These are phyloP conservation scores for Luehdorfia chinensis DNA, from an alignment of 1,140 invertebrate species.

Conservation along the genomic window DNA sequence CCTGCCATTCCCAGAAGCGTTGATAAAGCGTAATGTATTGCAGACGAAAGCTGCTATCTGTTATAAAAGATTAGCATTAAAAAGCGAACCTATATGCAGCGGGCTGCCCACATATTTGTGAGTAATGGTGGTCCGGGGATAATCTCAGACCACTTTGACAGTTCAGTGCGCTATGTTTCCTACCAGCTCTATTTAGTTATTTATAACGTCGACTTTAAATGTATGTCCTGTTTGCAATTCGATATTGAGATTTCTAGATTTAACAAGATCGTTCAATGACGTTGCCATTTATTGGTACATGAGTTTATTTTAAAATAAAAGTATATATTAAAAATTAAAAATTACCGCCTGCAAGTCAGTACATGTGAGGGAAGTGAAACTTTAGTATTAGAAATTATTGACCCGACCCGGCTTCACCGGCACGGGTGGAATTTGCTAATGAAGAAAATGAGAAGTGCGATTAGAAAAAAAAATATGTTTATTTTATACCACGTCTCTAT, in stretches of 20 bases:
- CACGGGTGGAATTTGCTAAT: no score
- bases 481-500: no score
- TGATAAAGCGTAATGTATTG: constrained; percentile 31
- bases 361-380: no score
- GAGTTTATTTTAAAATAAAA: no score
- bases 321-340: no score
- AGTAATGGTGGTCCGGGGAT: constrained; percentile 24
- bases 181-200: constrained; percentile 4
- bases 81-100: constrained; percentile 21
- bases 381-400: no score
- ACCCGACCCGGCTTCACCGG: no score
- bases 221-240: not conserved
- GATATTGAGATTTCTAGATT: constrained; percentile 9
- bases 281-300: no score
- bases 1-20: constrained; percentile 23
- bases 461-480: no score
- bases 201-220: not conserved
- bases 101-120: constrained; percentile 24
- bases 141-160: constrained; percentile 26
- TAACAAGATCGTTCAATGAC: not conserved
- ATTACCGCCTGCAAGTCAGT: no score
- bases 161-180: constrained; percentile 10
- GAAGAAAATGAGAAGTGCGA: no score
- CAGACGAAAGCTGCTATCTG: constrained; percentile 37
- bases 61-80: constrained; percentile 44